Base-by-base conservation (phyloP, 1,140 invertebrate genomes). In the Onthophagus taurus region DNA sequence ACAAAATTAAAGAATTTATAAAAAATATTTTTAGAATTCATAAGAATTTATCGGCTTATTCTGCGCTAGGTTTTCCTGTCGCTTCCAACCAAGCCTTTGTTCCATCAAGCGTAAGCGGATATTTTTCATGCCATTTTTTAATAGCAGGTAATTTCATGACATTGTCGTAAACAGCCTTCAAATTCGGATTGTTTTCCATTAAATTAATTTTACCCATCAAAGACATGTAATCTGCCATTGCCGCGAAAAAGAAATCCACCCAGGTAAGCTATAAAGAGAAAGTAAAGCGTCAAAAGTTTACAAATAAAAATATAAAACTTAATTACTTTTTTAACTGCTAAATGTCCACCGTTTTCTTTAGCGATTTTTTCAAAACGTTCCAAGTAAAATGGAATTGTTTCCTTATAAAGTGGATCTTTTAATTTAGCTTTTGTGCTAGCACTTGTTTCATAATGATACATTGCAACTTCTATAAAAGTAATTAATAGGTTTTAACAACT, bases 211-310 rank as follows among this genome's bases (percentile, higher is more conserved):
- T 68, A 4, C 66, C 57, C 68, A 78, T 72, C 39, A 60, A 66
- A 52, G 72, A 75, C 48, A 83, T 46, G 51, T 79, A 78, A 50
- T 80, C 76, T 41, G 77, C 60, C 31, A 79, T 53, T 29, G 64
- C 72, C 14, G 77, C 73, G 45, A 82, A 77, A 51, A 66, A 66
- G 3, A 83, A 50, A 60, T 83, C 80, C 18, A 76, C 79, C 77
- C 77, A 80, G 7, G 76, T 74, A 2, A 81, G 26, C n/a, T n/a
- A n/a, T n/a, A n/a, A n/a, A n/a, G n/a, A n/a, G n/a, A n/a, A n/a
- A n/a, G n/a, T n/a, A n/a, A n/a, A n/a, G n/a, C n/a, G n/a, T n/a
- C n/a, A n/a, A n/a, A n/a, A n/a, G 17, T n/a, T 26, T 7, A 7
- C 23, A 26, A 6, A 26, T 6, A 7, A n/a, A 7, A n/a, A 26